Percentiles rank a stretch among this genome's conserved stretches.
These are phyloP conservation scores for Camponotus pennsylvanicus DNA, from an alignment of 1,140 invertebrate genomes.

Conservation along the genomic window DNA sequence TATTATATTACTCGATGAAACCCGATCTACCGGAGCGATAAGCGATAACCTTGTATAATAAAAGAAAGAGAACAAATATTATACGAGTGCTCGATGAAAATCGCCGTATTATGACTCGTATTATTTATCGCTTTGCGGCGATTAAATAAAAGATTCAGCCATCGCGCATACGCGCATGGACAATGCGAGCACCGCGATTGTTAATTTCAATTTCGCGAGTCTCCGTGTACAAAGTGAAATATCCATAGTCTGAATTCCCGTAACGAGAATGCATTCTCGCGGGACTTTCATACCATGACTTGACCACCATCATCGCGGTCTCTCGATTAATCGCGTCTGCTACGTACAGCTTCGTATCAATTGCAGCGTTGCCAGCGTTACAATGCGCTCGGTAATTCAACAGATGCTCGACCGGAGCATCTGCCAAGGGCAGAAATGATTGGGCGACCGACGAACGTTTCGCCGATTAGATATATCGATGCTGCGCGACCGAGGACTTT, in stretches of 20 bases:
- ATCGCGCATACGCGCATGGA: too few species aligned
- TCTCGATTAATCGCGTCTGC: conserved; percentile 45
- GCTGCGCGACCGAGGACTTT: neutral
- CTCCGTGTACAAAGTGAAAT: neutral
- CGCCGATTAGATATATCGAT: neutral
- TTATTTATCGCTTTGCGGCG: neutral
- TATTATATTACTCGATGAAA: neutral
- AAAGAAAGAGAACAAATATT: neutral
- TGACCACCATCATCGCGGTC: conserved; percentile 38
- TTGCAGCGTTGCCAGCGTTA: conserved; percentile 48
- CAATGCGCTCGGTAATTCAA: conserved; percentile 42
- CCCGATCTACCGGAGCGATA: neutral
- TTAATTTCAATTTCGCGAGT: neutral
- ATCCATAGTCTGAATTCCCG: neutral
- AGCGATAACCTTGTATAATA: neutral
- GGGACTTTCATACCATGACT: conserved; percentile 1
- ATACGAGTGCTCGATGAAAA: conserved; percentile 3
- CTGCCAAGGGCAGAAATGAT: conserved; percentile 46
- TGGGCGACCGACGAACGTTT: conserved; percentile 6
- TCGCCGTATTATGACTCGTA: neutral
- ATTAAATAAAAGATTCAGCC: neutral
- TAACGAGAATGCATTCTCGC: conserved; percentile 13
- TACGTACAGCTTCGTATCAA: conserved; percentile 48
- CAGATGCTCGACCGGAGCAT: conserved; percentile 41
- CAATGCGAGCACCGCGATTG: neutral